Conservation (phyloP, 2,113 vertebrate genomes). For the Pseudonaja textilis region DNA sequence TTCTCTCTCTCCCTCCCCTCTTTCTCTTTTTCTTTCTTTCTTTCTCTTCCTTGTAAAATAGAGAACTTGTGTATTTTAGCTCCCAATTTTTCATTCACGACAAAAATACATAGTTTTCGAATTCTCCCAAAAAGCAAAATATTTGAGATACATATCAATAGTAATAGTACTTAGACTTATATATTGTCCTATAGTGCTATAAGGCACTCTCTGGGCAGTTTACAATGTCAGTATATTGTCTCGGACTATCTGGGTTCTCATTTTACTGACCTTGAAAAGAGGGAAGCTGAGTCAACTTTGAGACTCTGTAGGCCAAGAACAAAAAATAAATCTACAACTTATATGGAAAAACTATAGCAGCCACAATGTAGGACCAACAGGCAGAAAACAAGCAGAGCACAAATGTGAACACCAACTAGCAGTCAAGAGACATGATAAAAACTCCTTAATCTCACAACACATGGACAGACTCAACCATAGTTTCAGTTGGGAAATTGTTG, state of each 20-base stretch:
- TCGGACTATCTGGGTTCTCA: background rate
- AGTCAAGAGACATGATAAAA: background rate
- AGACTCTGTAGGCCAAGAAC: background rate
- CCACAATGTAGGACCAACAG: background rate
- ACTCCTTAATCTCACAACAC: background rate
- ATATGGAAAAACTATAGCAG: background rate
- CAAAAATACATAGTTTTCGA: background rate
- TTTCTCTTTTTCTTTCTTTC: background rate
- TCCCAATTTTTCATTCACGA: background rate
- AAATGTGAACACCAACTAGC: background rate
- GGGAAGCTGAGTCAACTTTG: background rate
- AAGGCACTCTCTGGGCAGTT: background rate
- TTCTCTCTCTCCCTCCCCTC: background rate
- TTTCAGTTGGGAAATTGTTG: background rate
- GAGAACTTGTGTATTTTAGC: background rate
- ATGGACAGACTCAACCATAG: background rate
- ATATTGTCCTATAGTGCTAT: background rate
- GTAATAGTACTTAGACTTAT: background rate
- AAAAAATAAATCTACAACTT: background rate
- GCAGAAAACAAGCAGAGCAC: background rate
- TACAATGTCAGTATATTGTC: background rate
- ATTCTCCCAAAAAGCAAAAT: slow-evolving; percentile 22
- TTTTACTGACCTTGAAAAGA: background rate
- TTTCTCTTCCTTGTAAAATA: background rate
- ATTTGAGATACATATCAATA: slow-evolving; percentile 17